Evolutionary conservation across 2,888 invertebrate species (phyloP).

Genomic region (Oxytorus armatus): DNA sequence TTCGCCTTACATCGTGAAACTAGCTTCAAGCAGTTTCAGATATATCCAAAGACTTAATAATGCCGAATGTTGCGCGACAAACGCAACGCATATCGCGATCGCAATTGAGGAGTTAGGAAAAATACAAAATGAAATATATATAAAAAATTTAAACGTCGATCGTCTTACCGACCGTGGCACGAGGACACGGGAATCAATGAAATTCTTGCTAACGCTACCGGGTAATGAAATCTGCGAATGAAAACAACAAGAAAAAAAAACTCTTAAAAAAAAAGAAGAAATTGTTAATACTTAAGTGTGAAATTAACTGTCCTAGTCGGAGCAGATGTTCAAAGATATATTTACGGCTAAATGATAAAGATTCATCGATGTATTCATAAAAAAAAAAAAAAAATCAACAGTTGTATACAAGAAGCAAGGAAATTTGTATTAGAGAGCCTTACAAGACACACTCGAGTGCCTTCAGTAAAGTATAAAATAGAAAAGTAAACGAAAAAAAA

Average conservation of each 20-base stretch:
- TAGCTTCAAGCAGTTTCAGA: conserved; percentile 70
- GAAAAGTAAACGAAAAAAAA: conserved; percentile 47
- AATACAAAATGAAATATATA: conserved; percentile 19
- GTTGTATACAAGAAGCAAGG: conserved; percentile 47
- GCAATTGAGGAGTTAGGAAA: conserved; percentile 31
- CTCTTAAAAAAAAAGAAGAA: conserved; percentile 19
- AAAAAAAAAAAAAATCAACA: conserved; percentile 25
- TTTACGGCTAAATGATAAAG: conserved; percentile 72
- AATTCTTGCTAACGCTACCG: conserved; percentile 31
- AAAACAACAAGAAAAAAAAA: conserved; percentile 25
- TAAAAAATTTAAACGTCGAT: conserved; percentile 22
- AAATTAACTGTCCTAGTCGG: conserved; percentile 73
- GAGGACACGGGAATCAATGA: conserved; percentile 39
- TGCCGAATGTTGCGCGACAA: conserved; percentile 66
- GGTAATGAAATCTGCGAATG: conserved; percentile 35
- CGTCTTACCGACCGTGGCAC: conserved; percentile 20
- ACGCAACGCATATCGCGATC: conserved; percentile 26
- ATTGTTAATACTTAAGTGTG: conserved; percentile 68
- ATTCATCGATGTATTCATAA: conserved; percentile 62
- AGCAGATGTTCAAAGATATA: conserved; percentile 73
- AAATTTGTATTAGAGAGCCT: conserved; percentile 51
- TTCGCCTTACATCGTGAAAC: conserved; percentile 67
- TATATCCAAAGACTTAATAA: conserved; percentile 72
- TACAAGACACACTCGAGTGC: conserved; percentile 55
- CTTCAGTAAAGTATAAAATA: conserved; percentile 38